A percentile compares a stretch with the other conserved stretches of the same genome.
Evolutionary conservation across 2,888 invertebrate genomes (phyloP).

Genomic region (Invenusta paracnida): DNA sequence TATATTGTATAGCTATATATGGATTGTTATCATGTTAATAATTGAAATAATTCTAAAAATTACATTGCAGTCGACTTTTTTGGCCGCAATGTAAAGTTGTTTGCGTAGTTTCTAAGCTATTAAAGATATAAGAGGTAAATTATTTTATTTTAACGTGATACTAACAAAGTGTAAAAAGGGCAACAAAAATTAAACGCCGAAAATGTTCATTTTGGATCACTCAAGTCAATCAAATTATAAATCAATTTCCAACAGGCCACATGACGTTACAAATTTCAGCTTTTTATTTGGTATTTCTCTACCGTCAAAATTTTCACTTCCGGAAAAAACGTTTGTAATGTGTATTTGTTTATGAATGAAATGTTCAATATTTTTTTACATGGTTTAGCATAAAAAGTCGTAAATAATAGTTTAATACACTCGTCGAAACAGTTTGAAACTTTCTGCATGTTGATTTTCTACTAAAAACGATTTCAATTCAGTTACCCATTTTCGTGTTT

Average conservation of each 20-base stretch:
- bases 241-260: neutral
- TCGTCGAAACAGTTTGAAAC: constrained; percentile 12
- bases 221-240: neutral
- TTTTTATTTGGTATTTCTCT: constrained; percentile 19
- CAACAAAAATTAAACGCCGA: neutral
- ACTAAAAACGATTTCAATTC: neutral
- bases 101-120: neutral
- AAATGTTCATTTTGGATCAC: neutral
- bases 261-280: constrained; percentile 13
- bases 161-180: neutral
- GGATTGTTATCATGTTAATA: neutral
- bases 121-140: neutral
- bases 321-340: neutral
- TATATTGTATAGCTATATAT: too few species aligned
- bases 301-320: neutral
- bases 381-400: constrained; percentile 27
- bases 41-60: neutral
- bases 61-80: neutral
- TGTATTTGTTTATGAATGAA: neutral
- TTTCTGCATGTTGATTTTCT: neutral
- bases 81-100: neutral
- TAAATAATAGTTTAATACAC: constrained; percentile 1
- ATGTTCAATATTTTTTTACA: neutral
- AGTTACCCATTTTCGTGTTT: constrained; percentile 28
- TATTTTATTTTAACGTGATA: neutral